Evolutionary conservation across 2,797 vertebrate genomes (phyloP).

Genomic region (Spatula versicolor): DNA sequence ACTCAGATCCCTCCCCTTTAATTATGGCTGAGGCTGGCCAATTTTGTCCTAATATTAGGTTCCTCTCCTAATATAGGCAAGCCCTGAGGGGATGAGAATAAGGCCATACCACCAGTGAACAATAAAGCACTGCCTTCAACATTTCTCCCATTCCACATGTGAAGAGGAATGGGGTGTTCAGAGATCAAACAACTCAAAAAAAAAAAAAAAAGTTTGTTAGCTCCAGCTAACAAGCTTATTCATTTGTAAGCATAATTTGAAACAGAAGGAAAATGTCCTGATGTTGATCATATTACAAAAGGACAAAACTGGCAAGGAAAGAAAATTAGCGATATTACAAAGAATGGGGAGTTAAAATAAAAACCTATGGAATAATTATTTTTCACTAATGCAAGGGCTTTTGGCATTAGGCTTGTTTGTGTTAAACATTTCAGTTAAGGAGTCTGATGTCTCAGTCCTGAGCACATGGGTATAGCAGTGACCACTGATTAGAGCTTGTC

Average conservation of each 20-base stretch:
- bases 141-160: conserved; percentile 6
- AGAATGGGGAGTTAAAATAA: conserved; percentile 24
- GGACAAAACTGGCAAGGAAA: conserved; percentile 30
- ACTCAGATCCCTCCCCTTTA: neutral
- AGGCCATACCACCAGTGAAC: neutral
- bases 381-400: neutral
- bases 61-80: conserved; percentile 16
- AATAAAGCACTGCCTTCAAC: neutral
- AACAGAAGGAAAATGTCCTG: conserved; percentile 10
- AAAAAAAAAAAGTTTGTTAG: neutral
- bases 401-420: neutral
- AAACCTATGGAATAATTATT: neutral
- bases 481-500: rapidly evolving
- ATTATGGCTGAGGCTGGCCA: neutral
- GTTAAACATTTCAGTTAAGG: neutral
- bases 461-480: neutral
- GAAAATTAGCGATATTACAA: conserved; percentile 10
- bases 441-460: neutral
- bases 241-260: conserved; percentile 23
- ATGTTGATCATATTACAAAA: neutral
- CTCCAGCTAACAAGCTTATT: conserved; percentile 24
- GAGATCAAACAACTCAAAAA: conserved; percentile 27
- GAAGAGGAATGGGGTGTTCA: conserved; percentile 28
- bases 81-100: neutral
- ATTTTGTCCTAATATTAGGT: neutral